phyloP scores from a whole-genome alignment of 2,888 invertebrate species.

The Nemapogon koenigi region DNA sequence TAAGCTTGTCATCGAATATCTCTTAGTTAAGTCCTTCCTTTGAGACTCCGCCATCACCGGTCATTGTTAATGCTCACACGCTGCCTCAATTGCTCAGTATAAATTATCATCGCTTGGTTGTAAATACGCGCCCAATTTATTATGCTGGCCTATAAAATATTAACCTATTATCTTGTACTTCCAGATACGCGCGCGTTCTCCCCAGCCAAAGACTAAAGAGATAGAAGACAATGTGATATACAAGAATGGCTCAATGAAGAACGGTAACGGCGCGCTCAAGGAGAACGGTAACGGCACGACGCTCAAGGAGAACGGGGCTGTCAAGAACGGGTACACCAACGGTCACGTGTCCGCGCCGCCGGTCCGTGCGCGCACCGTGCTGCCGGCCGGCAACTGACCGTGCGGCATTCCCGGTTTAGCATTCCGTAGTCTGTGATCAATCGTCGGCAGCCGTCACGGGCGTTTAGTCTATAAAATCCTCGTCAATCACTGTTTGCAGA shows the following conservation, averaged over 20 bases:
- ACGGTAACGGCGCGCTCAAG: conserved; percentile 36
- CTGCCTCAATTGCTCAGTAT: no score
- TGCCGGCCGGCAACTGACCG: conserved; percentile 56
- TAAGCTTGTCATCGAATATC: no score
- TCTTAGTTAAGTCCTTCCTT: no score
- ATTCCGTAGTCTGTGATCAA: conserved; percentile 39
- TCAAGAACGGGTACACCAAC: conserved; percentile 30
- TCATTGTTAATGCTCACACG: no score
- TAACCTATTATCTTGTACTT: no score
- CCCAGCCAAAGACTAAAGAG: conserved; percentile 26
- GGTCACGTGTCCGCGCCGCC: conserved; percentile 20
- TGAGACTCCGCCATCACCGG: no score
- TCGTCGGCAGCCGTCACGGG: conserved; percentile 8
- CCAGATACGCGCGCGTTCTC: conserved; percentile 37
- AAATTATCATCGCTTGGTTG: no score
- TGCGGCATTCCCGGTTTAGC: conserved; percentile 18
- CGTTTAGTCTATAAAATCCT: no score
- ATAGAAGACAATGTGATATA: conserved; percentile 27
- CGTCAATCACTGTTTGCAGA: no score
- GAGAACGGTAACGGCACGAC: neutral
- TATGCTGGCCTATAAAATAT: no score
- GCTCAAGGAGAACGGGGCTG: conserved; percentile 1
- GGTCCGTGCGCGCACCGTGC: conserved; percentile 48
- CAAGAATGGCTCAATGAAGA: conserved; percentile 42
- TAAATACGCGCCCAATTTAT: no score